Evolutionary conservation across 2,888 invertebrate genomes (phyloP), one percentile per base, ranked within the genome.

Genomic region (Incurvaria masculella): DNA sequence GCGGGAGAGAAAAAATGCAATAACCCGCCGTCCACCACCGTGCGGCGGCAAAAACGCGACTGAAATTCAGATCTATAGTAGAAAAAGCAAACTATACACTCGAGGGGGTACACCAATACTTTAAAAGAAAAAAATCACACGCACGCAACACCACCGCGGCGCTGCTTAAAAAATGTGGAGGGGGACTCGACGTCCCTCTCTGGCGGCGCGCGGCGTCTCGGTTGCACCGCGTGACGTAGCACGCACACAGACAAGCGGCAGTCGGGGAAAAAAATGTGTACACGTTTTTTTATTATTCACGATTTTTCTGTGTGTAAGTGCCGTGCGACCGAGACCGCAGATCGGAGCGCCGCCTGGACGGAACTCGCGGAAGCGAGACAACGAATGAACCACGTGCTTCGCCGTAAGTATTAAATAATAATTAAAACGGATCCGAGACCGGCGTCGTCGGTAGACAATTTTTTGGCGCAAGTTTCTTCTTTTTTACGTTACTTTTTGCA

Each of bases 1-100:
- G 58, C 62, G 64, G 67, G 54, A 59, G 59, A 60, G 69, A 68
- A 70, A 69, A 67, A 71, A 70, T 73, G 69, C 72, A 68, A 66
- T 69, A 72, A 72, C 70, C 64, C 63, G 67, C 44, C 70, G 70
- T 61, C 70, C 71, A 69, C 66, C 20, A 17, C 71, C 76, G 75
- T 74, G 69, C 68, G 66, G 72, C 79, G 79, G 78, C 78, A 79
- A 79, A 79, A 79, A 76, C 78, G 69, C 76, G 75, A 79, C 79
- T 79, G 79, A 79, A 76, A 67, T 75, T 76, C 76, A 75, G 76
- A 78, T 79, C 79, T 78, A 79, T 79, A 79, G 79, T 79, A 79
- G 78, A 79, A 79, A 79, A 79, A 79, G 78, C 73, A 72, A 76
- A 78, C 78, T 75, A 76, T 76, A 73, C 70, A 71, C 63, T 70